Evolutionary conservation across 2,888 invertebrate species (phyloP).

Genomic region (Synanthedon andrenaeformis): DNA sequence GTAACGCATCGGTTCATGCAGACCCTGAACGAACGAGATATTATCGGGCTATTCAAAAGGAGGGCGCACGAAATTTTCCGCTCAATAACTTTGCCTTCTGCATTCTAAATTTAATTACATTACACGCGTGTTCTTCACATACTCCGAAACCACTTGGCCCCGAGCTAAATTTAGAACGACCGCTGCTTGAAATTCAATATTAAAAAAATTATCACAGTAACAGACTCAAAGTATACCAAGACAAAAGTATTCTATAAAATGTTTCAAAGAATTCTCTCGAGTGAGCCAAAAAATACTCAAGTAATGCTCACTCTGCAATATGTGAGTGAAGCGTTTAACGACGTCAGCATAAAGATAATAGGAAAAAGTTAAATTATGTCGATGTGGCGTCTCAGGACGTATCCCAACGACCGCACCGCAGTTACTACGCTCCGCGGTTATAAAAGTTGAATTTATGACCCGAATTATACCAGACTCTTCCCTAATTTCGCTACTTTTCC

Average conservation of each 20-base stretch:
- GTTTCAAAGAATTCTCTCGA: neutral
- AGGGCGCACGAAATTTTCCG: slow-evolving; percentile 21
- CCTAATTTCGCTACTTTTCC: slow-evolving; percentile 48
- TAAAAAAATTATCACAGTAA: too few relatives aligned
- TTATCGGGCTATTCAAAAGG: slow-evolving; percentile 14
- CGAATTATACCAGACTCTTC: slow-evolving; percentile 59
- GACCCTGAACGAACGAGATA: slow-evolving; percentile 6
- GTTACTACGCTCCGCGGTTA: slow-evolving; percentile 37
- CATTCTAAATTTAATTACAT: slow-evolving; percentile 10
- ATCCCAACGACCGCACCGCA: slow-evolving; percentile 22
- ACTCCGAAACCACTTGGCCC: neutral
- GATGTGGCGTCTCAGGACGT: slow-evolving; percentile 44
- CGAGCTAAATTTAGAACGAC: too few relatives aligned
- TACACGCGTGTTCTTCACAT: slow-evolving; percentile 5
- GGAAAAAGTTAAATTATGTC: slow-evolving; percentile 70
- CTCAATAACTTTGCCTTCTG: slow-evolving; percentile 18
- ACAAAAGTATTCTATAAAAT: neutral
- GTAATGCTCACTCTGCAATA: slow-evolving; percentile 44
- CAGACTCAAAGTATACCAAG: neutral
- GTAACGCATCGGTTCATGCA: slow-evolving; percentile 8
- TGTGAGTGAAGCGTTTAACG: slow-evolving; percentile 52
- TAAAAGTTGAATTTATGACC: slow-evolving; percentile 66
- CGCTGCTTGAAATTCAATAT: too few relatives aligned
- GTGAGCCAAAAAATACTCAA: slow-evolving; percentile 5
- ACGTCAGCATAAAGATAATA: slow-evolving; percentile 67